phyloP scores from a whole-genome alignment of 1,140 invertebrate genomes.

The Euwallacea fornicatus region DNA sequence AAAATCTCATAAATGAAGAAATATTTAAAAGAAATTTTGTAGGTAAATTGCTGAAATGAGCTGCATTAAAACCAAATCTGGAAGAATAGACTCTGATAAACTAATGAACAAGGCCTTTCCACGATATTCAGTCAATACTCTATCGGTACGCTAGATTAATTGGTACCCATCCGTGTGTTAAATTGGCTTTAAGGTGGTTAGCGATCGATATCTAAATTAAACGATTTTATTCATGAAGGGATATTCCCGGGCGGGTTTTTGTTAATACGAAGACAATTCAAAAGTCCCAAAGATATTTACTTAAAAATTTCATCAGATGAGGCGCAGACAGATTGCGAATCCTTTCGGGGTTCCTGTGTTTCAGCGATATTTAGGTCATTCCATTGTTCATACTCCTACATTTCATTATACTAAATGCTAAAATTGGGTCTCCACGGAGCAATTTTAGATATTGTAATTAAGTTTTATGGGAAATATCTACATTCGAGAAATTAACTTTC shows the following conservation, averaged over 20 bases:
- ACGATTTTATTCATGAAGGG: neutral
- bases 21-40: neutral
- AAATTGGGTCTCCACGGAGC: conserved; percentile 4
- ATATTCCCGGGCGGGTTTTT: neutral
- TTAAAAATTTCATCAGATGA: conserved; percentile 8
- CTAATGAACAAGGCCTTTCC: conserved; percentile 6
- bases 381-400: conserved; percentile 11
- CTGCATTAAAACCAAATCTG: neutral
- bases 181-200: conserved; percentile 7
- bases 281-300: neutral
- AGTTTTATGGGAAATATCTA: conserved; percentile 11
- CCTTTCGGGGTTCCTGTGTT: conserved; percentile 8
- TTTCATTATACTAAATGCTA: conserved; percentile 12
- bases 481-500: conserved; percentile 8
- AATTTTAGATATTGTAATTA: conserved; percentile 18
- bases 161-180: conserved; percentile 13
- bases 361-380: conserved; percentile 17
- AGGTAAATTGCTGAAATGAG: neutral
- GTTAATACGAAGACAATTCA: neutral
- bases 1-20: neutral
- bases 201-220: conserved; percentile 2
- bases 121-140: conserved; percentile 10
- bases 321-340: neutral
- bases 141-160: conserved; percentile 14
- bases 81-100: neutral